Conservation (phyloP, 2,113 vertebrate genomes). For the Chunga burmeisteri region DNA sequence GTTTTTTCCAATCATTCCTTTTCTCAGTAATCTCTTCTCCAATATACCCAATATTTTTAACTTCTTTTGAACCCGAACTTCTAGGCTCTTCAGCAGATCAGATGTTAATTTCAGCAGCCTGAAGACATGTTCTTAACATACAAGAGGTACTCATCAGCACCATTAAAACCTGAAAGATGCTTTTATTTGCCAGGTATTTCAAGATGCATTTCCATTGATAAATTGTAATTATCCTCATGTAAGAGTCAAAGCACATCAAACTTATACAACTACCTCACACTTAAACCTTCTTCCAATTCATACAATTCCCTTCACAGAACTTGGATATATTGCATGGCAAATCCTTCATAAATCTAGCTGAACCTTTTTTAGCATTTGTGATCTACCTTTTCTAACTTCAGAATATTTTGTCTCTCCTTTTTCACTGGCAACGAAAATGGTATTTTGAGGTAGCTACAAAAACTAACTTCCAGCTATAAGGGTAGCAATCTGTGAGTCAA, state of each 20-base stretch:
- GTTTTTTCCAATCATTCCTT: background rate
- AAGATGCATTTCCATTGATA: background rate
- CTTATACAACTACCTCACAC: background rate
- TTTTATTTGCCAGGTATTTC: background rate
- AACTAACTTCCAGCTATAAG: background rate
- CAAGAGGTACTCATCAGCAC: background rate
- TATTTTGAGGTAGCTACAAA: background rate
- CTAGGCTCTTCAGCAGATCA: background rate
- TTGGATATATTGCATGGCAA: background rate
- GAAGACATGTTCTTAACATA: background rate
- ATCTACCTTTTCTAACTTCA: background rate
- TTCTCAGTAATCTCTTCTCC: background rate
- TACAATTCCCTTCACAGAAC: background rate
- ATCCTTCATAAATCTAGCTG: background rate
- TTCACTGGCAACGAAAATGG: background rate
- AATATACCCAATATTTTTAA: background rate
- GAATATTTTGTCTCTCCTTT: background rate
- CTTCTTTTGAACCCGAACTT: background rate
- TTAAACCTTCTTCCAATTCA: background rate
- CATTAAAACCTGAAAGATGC: background rate
- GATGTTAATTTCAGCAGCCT: background rate
- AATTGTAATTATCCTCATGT: background rate
- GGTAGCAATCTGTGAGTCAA: background rate
- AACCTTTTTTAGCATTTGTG: background rate
- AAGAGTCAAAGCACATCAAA: background rate